Evolutionary conservation across 2,888 invertebrate genomes (phyloP), one percentile per base, ranked within the genome.

Genomic region (Leucophora obtusa): DNA sequence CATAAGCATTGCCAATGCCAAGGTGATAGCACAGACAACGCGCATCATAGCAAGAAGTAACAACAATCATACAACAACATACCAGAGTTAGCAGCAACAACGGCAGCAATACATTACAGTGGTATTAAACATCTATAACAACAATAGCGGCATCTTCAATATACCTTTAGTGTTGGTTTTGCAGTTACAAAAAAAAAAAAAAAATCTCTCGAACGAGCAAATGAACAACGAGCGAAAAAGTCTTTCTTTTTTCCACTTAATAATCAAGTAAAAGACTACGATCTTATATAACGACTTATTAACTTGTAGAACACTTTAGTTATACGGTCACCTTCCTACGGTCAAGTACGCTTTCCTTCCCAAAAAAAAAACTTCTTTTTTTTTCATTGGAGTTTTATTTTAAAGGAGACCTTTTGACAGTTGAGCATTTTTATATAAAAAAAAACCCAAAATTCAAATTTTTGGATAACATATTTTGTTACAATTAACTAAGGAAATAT

Each of bases 301-400:
- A 88, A 86, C 85, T 85, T 84, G 86, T 86, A 86, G 86, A 86
- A 87, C 87, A 85, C 86, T 88, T 89, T 89, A 89, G 89, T 89
- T 89, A 89, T 86, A 88, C 89, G 89, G 89, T 89, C 88, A 89
- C 87, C 89, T 88, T 88, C 87, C 88, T 86, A 89, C 89, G 89
- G 89, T 89, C 89, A 89, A 89, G 89, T 88, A 88, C 89, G 89
- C 87, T 85, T 86, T 84, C 83, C 85, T 85, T 82, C 83, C 82
- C 60, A 54, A 68, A 73, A 70, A 74, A 77, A 54, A 65, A 58
- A 28, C 50, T 66, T 54, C 2, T 66, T 43, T 47, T 66, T 72
- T 82, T 58, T 60, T 47, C 56, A 59, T 58, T 72, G 74, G 47
- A 53, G 18, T 47, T 47, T 47, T 47, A 58, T 18, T 58, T 47